Base-by-base conservation (phyloP, 2,888 invertebrate genomes). In the Dexiosoma caninum region DNA sequence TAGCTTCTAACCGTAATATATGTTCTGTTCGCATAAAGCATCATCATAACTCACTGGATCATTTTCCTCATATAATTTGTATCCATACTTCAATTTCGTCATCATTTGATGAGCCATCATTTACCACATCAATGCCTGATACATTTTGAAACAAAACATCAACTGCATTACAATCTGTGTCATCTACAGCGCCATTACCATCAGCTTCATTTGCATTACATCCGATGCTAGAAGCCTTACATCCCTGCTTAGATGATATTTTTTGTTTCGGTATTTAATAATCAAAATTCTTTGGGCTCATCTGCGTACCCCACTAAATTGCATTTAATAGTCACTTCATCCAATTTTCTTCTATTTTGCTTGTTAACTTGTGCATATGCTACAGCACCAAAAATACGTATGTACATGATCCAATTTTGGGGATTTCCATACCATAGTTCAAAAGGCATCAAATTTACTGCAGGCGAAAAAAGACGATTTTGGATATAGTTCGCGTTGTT, bases 21-120 rank as follows among this genome's bases (percentile, higher is more conserved):
- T 27, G 30, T 12, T 75, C 40, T 1, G 51, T 23, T 21, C 57
- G 30, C 12, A 75, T 21, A 75, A 1, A 40, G 60, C 67, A 8
- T 67, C 55, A 8, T n/a, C 21, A n/a, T 59, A 64, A 46, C 1
- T 64, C 19, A 44, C 9, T 16, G 70, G 64, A 21, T 76, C 53
- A 35, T 21, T n/a, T 23, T n/a, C 16, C 4, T 12, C 2, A 14
- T 35, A 16, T 10, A 51, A 32, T 21, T 40, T 51, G 19, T 46
- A 64, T 7, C 44, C 69, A 44, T 44, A 62, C 8, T 37, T 60
- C 30, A 27, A 5, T 27, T 27, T 27, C 27, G 27, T 27, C 27
- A 27, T 6, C 27, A 27, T 5, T 27, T 27, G n/a, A n/a, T n/a
- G n/a, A n/a, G n/a, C n/a, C n/a, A n/a, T 27, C 27, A 6, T 27